Percentiles rank a stretch among this genome's conserved stretches.
Conservation (phyloP, 2,113 vertebrate species). For the Cyrtonyx montezumae region DNA sequence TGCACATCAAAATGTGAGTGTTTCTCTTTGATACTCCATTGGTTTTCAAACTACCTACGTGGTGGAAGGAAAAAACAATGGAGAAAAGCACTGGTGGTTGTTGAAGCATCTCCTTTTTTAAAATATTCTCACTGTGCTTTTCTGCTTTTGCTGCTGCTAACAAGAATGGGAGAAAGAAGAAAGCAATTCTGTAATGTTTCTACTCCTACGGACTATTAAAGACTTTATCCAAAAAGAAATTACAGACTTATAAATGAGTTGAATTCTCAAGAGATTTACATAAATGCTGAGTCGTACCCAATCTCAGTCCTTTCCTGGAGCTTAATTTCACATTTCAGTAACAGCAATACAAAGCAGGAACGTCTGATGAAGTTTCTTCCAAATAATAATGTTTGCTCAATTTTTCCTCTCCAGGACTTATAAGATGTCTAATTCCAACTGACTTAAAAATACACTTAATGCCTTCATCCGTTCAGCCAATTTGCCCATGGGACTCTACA, state of each 20-base stretch:
- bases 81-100: fast-evolving
- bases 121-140: not conserved
- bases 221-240: not conserved
- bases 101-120: not conserved
- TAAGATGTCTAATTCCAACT: not conserved
- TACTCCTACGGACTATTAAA: not conserved
- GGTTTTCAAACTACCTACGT: not conserved
- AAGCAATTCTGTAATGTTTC: not conserved
- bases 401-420: not conserved
- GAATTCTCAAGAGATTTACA: not conserved
- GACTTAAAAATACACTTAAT: not conserved
- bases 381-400: not conserved
- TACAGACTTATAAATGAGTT: not conserved
- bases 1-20: not conserved
- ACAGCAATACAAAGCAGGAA: not conserved
- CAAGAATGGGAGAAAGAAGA: not conserved
- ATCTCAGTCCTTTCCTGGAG: not conserved
- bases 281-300: not conserved
- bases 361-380: not conserved
- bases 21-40: fast-evolving
- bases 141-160: not conserved
- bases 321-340: not conserved
- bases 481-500: not conserved
- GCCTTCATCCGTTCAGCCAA: not conserved
- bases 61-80: not conserved